Evolutionary conservation across 2,113 vertebrate species (phyloP).

Genomic region (Xiphias gladius): DNA sequence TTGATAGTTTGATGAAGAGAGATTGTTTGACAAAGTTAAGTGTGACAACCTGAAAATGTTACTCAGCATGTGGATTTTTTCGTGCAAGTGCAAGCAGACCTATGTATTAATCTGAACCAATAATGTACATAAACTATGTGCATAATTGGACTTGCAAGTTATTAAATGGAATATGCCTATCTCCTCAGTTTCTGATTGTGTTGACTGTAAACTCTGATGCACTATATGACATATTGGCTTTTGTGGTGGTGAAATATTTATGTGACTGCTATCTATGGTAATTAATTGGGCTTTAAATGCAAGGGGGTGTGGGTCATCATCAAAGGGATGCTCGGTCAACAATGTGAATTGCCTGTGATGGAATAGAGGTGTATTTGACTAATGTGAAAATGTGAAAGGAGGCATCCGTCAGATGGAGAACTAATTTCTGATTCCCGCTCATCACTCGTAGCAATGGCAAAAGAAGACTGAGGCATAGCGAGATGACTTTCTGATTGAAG

Average conservation of each 20-base stretch:
- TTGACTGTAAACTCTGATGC: conserved; percentile 3
- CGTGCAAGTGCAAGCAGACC: background rate
- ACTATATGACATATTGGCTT: conserved; percentile 24
- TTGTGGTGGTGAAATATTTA: conserved; percentile 49
- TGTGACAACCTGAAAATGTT: background rate
- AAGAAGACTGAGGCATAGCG: conserved; percentile 35
- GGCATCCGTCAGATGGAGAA: conserved; percentile 64
- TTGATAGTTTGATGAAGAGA: conserved; percentile 14
- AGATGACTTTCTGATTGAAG: conserved; percentile 72
- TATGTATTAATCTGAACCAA: background rate
- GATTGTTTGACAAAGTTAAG: background rate
- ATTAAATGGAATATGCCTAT: background rate
- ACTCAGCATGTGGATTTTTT: background rate
- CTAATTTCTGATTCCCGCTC: conserved; percentile 39
- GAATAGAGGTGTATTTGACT: conserved; percentile 61
- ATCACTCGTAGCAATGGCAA: conserved; percentile 46
- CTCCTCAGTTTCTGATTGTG: background rate
- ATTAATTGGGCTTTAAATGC: conserved; percentile 61
- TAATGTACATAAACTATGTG: background rate
- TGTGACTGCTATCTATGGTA: conserved; percentile 40
- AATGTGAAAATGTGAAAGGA: conserved; percentile 59
- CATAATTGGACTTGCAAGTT: background rate
- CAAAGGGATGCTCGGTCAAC: conserved; percentile 49
- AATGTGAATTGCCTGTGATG: conserved; percentile 46
- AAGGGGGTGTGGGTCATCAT: conserved; percentile 50